Evolutionary conservation across 2,797 vertebrate genomes (phyloP), one percentile per base, ranked within the genome.

Genomic region (Syngnathus rostellatus): DNA sequence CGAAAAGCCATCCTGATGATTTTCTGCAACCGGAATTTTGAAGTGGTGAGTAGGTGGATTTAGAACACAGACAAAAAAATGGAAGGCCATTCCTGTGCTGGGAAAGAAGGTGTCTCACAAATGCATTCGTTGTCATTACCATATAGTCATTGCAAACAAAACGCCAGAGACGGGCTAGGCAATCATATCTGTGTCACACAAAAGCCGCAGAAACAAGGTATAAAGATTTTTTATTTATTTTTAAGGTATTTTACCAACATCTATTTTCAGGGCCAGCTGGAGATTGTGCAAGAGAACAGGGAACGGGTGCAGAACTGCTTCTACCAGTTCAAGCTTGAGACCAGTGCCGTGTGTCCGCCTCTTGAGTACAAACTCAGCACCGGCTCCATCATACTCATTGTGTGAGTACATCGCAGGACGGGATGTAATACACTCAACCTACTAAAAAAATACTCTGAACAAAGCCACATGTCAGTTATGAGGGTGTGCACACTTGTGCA

Each of bases 251-350:
- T 31, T 31, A 31, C 31, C 7, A 10, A 23, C 0, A 8, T 53
- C 74, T 19, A 71, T 54, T 62, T 58, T 67, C 85, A 99, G 97
- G 86, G 79, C 43, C n/a, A 71, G 0, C 89, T 99, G 70, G 70
- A 76, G 63, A 88, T 92, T 54, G 71, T 92, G 66, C 70, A 76
- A 1, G 95, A 98, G 77, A 90, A 96, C 70, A 88, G 92, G 58
- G 82, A 91, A 0, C 91, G 89, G 75, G 0, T 66, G 0, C 64
- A 72, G 2, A 90, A 93, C 0, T 99, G 96, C 86, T 95, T 94
- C 86, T 99, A 99, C 87, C 89, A 97, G 77, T 96, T 99, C 81
- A 93, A 98, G 84, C 72, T 99, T 91, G 94, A 95, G 57, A 89
- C 94, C 71, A 93, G 83, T 40, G 75, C 90, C 17, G 92, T 95